Evolutionary conservation across 2,797 vertebrate genomes (phyloP), one percentile per base, ranked within the genome.

Genomic region (Danio albolineatus): DNA sequence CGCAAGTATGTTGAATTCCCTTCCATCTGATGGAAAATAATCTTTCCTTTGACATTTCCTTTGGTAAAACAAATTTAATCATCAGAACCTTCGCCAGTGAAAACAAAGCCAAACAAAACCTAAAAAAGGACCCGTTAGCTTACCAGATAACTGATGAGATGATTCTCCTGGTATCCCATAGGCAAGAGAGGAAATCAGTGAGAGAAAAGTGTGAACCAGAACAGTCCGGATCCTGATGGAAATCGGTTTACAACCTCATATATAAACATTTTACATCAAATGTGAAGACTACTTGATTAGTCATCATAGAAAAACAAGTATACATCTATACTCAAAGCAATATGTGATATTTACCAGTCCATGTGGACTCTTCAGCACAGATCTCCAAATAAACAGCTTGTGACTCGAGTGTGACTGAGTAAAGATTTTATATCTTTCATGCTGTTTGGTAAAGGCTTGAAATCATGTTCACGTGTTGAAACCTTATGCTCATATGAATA

Each of bases 1-100:
- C 91, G 92, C 71, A 89, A 80, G 46, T 88, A 87, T 9, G 93
- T 92, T 4, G 81, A 90, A 71, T 91, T 90, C 38, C 92, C 91
- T 16, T 95, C 93, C 80, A 88, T 95, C 82, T 96, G 96, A 66
- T 92, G 91, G 83, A 96, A 90, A 48, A 91, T 77, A 10, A 98
- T 81, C 79, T 92, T 95, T 71, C 96, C 96, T 5, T 93, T 88
- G 0, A 96, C 86, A 57, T 88, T 85, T 87, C 90, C 92, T 86
- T 12, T 21, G 28, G 46, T 10, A 17, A 46, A 56, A 83, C n/a
- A 36, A 4, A 46, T 16, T 48, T 7, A 49, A 46, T 10, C 64
- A 69, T 17, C n/a, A 14, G 62, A 28, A 38, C 0, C 36, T 9
- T 10, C 10, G 46, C 8, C 16, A 36, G n/a, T 57, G 10, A 66